A percentile compares a stretch with the other conserved stretches of the same genome.
Evolutionary conservation across 1,140 invertebrate genomes (phyloP).

Genomic region (Eupristina koningsbergeri): DNA sequence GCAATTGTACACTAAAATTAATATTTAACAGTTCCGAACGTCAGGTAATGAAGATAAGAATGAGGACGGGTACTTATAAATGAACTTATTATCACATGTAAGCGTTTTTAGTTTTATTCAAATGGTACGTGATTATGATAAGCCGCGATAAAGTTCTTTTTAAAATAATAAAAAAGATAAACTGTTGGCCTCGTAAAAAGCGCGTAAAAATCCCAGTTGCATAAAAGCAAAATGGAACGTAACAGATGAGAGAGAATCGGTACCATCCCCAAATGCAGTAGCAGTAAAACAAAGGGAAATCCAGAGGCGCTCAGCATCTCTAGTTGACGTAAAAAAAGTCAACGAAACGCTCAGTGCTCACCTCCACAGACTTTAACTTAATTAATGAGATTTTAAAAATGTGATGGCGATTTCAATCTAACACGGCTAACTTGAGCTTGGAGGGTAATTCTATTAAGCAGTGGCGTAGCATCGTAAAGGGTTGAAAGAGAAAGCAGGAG

Average conservation of each 20-base stretch:
- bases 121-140: background rate
- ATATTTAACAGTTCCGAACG: too few relatives aligned
- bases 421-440: slow-evolving; percentile 66
- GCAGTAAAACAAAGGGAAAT: slow-evolving; percentile 31
- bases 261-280: background rate
- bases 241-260: background rate
- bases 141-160: background rate
- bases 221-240: slow-evolving; percentile 15
- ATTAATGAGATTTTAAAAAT: slow-evolving; percentile 72
- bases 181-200: slow-evolving; percentile 30
- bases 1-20: too few relatives aligned
- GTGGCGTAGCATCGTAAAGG: slow-evolving; percentile 69
- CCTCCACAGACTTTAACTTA: slow-evolving; percentile 52
- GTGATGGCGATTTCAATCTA: slow-evolving; percentile 71
- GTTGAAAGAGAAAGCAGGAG: slow-evolving; percentile 62
- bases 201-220: slow-evolving; percentile 8
- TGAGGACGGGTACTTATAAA: background rate
- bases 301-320: background rate
- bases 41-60: background rate
- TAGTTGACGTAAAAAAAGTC: slow-evolving; percentile 1
- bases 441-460: slow-evolving; percentile 72
- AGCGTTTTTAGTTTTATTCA: background rate
- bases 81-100: background rate
- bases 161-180: slow-evolving; percentile 14
- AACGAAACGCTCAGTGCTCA: background rate